Percentiles rank a stretch among this genome's conserved stretches.
These are phyloP conservation scores for Ips nitidus DNA, from an alignment of 1,140 invertebrate species.

Conservation along the genomic window DNA sequence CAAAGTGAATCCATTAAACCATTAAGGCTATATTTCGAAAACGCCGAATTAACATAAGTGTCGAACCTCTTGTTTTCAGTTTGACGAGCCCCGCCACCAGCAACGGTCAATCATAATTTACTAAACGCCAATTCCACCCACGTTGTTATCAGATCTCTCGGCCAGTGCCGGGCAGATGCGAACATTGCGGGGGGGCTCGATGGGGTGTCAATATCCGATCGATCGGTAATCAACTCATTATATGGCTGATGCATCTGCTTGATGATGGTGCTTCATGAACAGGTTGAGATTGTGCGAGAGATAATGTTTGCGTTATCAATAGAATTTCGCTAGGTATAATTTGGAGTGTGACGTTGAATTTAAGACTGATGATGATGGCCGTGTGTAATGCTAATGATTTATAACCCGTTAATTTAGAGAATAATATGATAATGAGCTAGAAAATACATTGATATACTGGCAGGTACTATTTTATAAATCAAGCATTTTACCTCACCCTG, in stretches of 20 bases:
- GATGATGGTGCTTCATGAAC: constrained; percentile 4
- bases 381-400: no score
- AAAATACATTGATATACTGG: no score
- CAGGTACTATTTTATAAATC: no score
- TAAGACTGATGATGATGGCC: no score
- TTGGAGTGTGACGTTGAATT: not conserved
- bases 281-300: constrained; percentile 21
- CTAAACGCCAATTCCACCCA: constrained; percentile 35
- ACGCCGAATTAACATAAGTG: no score
- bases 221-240: constrained; percentile 39
- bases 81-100: constrained; percentile 23
- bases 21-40: no score
- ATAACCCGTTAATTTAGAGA: no score
- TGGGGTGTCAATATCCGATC: constrained; percentile 37
- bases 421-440: no score
- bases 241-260: constrained; percentile 33
- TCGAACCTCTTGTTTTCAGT: no score
- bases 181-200: constrained; percentile 21
- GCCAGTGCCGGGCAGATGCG: constrained; percentile 31
- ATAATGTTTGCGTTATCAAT: not conserved
- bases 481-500: not conserved
- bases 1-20: no score
- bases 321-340: not conserved
- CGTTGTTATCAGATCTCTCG: constrained; percentile 29
- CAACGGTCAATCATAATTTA: constrained; percentile 34